A percentile compares a stretch with the other conserved stretches of the same genome.
phyloP scores from a whole-genome alignment of 2,797 vertebrate genomes.

The Acanthornis magna region DNA sequence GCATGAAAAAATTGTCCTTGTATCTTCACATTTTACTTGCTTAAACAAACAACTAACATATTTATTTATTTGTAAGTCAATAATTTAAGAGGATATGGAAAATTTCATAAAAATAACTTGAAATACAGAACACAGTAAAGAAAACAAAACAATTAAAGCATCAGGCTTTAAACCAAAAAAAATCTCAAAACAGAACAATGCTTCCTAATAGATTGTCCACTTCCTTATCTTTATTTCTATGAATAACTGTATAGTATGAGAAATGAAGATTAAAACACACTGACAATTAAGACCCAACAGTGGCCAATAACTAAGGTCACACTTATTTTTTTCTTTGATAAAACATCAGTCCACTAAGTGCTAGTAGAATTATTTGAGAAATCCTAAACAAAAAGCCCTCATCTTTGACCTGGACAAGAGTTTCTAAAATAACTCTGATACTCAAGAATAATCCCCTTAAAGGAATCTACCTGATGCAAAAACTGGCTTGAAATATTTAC shows the following conservation, averaged over 20 bases:
- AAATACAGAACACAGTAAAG: not conserved
- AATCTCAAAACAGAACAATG: accelerated
- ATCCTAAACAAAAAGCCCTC: not conserved
- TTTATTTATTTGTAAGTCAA: not conserved
- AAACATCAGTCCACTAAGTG: not conserved
- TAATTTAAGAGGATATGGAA: not conserved
- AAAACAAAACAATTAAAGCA: not conserved
- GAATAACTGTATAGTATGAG: not conserved
- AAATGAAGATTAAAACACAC: not conserved
- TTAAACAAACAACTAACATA: not conserved
- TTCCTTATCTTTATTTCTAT: not conserved
- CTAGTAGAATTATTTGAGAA: not conserved
- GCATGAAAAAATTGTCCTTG: not conserved
- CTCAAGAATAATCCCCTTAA: not conserved
- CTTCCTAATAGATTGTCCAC: not conserved
- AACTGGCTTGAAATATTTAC: not conserved
- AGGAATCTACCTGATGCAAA: not conserved
- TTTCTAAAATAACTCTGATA: not conserved
- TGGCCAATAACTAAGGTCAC: not conserved
- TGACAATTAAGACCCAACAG: not conserved
- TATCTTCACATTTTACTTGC: not conserved
- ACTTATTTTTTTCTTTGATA: not conserved
- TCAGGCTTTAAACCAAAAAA: not conserved
- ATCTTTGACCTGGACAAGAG: not conserved
- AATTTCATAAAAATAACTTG: not conserved